phyloP scores from a whole-genome alignment of 2,888 invertebrate species.

The Pelosia muscerda region DNA sequence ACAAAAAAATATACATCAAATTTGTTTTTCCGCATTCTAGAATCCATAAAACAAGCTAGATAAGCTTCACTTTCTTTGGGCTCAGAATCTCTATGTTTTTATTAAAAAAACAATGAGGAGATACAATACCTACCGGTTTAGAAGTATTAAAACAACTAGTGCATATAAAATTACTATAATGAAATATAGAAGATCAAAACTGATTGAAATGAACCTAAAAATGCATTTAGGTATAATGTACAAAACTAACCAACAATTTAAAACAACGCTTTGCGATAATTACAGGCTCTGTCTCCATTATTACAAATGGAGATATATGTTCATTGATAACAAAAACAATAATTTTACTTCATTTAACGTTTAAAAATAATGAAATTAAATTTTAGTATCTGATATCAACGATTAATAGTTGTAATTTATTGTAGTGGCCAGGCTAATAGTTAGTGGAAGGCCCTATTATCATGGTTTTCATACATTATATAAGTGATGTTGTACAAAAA shows the following conservation, averaged over 20 bases:
- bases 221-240: neutral
- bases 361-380: constrained; percentile 26
- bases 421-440: neutral
- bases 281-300: neutral
- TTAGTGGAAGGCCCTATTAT: neutral
- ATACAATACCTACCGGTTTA: too few relatives aligned
- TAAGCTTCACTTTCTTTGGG: too few relatives aligned
- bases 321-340: constrained; percentile 20
- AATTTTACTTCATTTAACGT: constrained; percentile 21
- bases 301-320: constrained; percentile 11
- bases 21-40: too few relatives aligned
- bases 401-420: constrained; percentile 8
- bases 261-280: constrained; percentile 5
- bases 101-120: too few relatives aligned
- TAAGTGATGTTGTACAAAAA: neutral
- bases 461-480: neutral
- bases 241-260: constrained; percentile 2
- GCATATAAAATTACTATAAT: too few relatives aligned
- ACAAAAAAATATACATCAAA: too few relatives aligned
- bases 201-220: neutral
- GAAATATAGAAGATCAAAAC: too few relatives aligned
- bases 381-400: constrained; percentile 11
- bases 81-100: too few relatives aligned
- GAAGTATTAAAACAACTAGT: neutral
- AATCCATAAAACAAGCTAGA: too few relatives aligned